Evolutionary conservation across 2,113 vertebrate species (phyloP), one percentile per base, ranked within the genome.

Genomic region (Halichoeres trimaculatus): DNA sequence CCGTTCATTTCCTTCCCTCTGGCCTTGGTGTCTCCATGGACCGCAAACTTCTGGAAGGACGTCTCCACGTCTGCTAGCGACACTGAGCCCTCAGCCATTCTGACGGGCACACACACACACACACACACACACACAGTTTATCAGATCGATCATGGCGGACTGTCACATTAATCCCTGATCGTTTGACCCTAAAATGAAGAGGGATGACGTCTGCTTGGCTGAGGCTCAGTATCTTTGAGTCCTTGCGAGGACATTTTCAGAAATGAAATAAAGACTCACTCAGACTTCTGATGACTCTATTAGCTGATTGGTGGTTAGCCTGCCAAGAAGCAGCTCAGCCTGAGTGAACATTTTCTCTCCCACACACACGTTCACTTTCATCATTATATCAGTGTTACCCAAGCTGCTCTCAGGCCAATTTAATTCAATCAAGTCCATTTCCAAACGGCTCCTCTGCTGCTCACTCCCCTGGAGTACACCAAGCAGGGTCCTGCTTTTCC

Each of bases 1-100:
- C 95, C 95, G 0, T 91, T 96, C 85, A 98, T 95, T 73, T 95
- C 91, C 1, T 89, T 93, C 41, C 95, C 94, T 0, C 74, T 94
- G 38, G 94, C 92, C 19, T 96, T 93, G 1, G 90, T 89, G 70
- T 96, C 95, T 17, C 95, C 95, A 0, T 96, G 95, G 9, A 93
- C 16, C 0, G 95, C 95, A 86, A 96, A 98, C 74, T 91, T 94
- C 14, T 67, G 84, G 90, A 98, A 98, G 2, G 94, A 50, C 1
- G 53, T 89, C 82, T 95, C 93, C 60, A 95, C 80, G 14, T 92
- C 95, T 23, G 78, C 78, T n/a, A 77, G 0, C 0, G 83, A 80
- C 35, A 61, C 85, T 3, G 87, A 80, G 48, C 87, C 76, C 38
- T 93, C 92, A 0, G 93, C 93, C 93, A 94, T 95, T 26, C 84